These are phyloP conservation scores for Pristionchus fissidentatus DNA, from an alignment of 2,888 invertebrate species.

Conservation along the genomic window DNA sequence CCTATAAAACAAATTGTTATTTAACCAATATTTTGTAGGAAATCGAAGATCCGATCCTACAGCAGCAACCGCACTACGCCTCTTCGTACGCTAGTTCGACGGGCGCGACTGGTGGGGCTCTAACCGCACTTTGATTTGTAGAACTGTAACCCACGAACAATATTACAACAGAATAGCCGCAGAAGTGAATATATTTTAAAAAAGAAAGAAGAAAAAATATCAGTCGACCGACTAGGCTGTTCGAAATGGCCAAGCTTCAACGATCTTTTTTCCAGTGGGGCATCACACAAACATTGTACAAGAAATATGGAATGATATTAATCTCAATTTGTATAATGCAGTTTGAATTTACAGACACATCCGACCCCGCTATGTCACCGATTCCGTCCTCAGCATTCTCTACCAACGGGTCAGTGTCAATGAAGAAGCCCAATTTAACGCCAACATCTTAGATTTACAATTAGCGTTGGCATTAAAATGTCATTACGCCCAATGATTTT, in stretches of 20 bases:
- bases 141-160: no score
- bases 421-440: background rate
- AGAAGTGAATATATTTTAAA: background rate
- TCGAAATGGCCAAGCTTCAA: no score
- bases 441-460: background rate
- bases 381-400: background rate
- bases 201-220: no score
- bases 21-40: background rate
- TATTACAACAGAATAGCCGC: no score
- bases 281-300: no score
- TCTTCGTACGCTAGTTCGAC: slow-evolving; percentile 38
- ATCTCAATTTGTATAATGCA: background rate
- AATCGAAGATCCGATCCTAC: slow-evolving; percentile 7
- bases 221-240: no score
- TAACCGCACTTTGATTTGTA: no score
- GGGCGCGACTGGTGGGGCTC: slow-evolving; percentile 27
- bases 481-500: no score
- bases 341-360: background rate
- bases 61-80: background rate
- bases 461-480: background rate
- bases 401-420: background rate
- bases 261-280: background rate
- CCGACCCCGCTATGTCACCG: slow-evolving; percentile 34
- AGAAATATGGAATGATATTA: background rate
- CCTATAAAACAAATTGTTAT: no score